Evolutionary conservation across 2,113 vertebrate species (phyloP), one percentile per base, ranked within the genome.

Genomic region (Clinocottus analis): DNA sequence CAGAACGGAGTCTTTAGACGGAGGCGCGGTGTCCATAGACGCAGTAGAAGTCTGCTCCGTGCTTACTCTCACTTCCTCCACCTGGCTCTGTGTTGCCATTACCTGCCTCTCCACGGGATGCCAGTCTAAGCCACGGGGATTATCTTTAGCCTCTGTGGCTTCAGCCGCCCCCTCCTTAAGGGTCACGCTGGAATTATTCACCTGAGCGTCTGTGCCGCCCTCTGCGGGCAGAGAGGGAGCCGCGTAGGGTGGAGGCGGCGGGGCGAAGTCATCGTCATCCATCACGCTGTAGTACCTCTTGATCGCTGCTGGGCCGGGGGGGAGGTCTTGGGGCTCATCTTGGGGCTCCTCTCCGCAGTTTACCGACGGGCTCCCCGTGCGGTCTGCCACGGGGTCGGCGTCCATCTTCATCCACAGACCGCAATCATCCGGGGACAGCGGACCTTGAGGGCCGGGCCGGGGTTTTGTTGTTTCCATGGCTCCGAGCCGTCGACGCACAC

Each of bases 71-170:
- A 12, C 79, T 72, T 86, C 75, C 65, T 75, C 76, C 66, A 12
- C 49, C 67, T 84, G 0, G 13, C 45, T 82, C 23, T 51, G 79
- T 70, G 60, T 49, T 85, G 63, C 72, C 82, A 75, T 82, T 77
- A 75, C 37, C 71, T 77, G 85, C 78, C 65, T 81, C 83, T 91
- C 87, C 33, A 63, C 75, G 65, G 31, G 82, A 45, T 75, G 72
- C 86, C 84, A 49, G 77, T 82, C 85, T 94, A 93, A 93, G 86
- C 92, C 61, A 67, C 16, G n/a, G 19, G 86, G 83, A 91, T 91
- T 92, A 90, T 83, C 79, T 60, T 88, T 23, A 89, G 86, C 83
- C 59, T 80, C 75, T 77, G 75, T 89, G 85, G 79, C 87, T 76
- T 89, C 89, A 90, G 72, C 64, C 72, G 83, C 45, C 80, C 37